A percentile compares a stretch with the other conserved stretches of the same genome.
These are phyloP conservation scores for Salmo trutta DNA, from an alignment of 2,797 vertebrate species.

Conservation along the genomic window DNA sequence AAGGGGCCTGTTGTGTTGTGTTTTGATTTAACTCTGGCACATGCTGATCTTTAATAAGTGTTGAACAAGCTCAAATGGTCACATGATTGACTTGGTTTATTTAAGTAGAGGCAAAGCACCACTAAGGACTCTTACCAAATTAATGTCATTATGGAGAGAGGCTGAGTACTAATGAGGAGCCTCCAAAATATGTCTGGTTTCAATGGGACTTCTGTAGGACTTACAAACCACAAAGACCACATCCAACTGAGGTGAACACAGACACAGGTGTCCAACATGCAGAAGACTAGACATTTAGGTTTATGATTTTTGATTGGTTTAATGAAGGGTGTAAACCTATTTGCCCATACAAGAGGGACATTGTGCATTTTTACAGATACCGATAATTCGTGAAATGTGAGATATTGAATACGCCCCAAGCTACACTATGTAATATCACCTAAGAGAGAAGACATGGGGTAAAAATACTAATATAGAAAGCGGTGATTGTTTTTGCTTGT, in stretches of 20 bases:
- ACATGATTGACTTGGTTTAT: slow-evolving; percentile 56
- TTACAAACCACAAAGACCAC: neutral
- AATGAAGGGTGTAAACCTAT: no score
- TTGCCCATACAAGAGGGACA: neutral
- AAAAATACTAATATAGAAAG: neutral
- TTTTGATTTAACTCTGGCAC: slow-evolving; percentile 17
- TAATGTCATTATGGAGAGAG: slow-evolving; percentile 57
- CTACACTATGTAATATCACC: no score
- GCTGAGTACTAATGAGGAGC: slow-evolving; percentile 46
- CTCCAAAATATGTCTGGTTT: slow-evolving; percentile 18
- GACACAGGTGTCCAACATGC: neutral
- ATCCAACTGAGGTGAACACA: neutral
- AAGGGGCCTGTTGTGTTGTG: slow-evolving; percentile 23
- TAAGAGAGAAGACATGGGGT: no score
- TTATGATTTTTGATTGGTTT: no score
- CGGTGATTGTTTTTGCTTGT: no score
- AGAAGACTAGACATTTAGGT: neutral
- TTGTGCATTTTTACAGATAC: neutral
- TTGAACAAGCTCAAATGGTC: slow-evolving; percentile 24
- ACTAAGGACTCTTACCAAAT: slow-evolving; percentile 51
- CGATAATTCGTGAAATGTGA: neutral
- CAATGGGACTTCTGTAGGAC: neutral
- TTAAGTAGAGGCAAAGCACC: slow-evolving; percentile 55
- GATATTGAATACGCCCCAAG: neutral
- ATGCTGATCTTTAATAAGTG: slow-evolving; percentile 21